A percentile compares a stretch with the other conserved stretches of the same genome.
These are phyloP conservation scores for Hyla sarda DNA, from an alignment of 2,113 vertebrate genomes.

Conservation along the genomic window DNA sequence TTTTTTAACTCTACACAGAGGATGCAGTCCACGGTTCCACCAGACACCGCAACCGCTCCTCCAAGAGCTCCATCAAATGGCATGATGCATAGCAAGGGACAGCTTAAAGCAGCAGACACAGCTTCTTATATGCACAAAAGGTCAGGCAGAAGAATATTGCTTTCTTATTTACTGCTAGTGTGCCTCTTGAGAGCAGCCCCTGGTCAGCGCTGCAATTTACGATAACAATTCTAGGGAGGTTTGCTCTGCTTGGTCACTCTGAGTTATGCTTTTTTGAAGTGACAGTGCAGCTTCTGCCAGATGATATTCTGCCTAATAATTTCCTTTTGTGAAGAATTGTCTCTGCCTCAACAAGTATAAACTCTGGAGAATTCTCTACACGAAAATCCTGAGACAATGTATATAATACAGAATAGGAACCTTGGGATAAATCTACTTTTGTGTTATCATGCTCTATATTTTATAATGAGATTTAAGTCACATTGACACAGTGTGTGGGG, in stretches of 20 bases:
- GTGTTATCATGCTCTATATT: background rate
- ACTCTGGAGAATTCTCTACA: slow-evolving; percentile 24
- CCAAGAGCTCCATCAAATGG: background rate
- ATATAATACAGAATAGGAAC: slow-evolving; percentile 30
- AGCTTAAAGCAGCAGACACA: slow-evolving; percentile 61
- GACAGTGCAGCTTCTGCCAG: slow-evolving; percentile 65
- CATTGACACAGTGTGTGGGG: slow-evolving; percentile 4
- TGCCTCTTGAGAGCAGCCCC: slow-evolving; percentile 68
- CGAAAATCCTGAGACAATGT: slow-evolving; percentile 40
- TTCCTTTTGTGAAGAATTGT: slow-evolving; percentile 36
- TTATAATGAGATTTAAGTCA: slow-evolving; percentile 38
- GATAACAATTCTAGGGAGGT: slow-evolving; percentile 78
- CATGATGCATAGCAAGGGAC: slow-evolving; percentile 54
- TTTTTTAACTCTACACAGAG: background rate
- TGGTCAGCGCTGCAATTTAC: slow-evolving; percentile 79
- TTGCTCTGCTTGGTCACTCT: slow-evolving; percentile 73
- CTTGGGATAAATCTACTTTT: slow-evolving; percentile 43
- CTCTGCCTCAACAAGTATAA: slow-evolving; percentile 35
- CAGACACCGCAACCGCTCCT: background rate
- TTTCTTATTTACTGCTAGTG: slow-evolving; percentile 86
- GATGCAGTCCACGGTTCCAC: slow-evolving; percentile 11
- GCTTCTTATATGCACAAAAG: slow-evolving; percentile 65
- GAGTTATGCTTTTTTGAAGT: slow-evolving; percentile 69
- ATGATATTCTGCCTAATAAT: slow-evolving; percentile 51
- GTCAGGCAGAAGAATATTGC: slow-evolving; percentile 58